These are phyloP conservation scores for Ondatra zibethicus DNA, from an alignment of 2,113 vertebrate species.

Conservation along the genomic window DNA sequence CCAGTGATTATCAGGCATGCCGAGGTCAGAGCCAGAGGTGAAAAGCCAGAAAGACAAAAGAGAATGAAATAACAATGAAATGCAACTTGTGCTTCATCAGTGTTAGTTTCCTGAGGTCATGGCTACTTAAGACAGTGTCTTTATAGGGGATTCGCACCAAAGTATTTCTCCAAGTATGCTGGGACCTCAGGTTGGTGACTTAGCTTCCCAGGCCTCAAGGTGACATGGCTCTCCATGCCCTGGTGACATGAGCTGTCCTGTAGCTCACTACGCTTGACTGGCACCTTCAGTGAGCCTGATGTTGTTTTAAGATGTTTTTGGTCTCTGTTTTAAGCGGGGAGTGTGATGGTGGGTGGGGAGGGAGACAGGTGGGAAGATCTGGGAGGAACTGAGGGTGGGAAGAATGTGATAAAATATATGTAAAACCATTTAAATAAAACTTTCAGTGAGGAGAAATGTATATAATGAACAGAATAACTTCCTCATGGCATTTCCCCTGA, in stretches of 20 bases:
- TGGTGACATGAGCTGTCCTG: neutral
- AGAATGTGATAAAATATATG: neutral
- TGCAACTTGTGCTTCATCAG: neutral
- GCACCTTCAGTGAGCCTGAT: neutral
- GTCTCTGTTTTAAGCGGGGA: neutral
- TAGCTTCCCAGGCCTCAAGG: neutral
- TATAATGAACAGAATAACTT: neutral
- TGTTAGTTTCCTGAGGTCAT: neutral
- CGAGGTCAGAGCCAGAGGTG: neutral
- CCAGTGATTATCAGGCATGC: neutral
- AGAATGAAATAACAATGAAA: neutral
- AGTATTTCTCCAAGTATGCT: neutral
- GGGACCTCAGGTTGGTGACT: neutral
- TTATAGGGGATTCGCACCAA: neutral
- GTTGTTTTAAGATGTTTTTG: constrained; percentile 2
- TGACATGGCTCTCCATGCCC: neutral
- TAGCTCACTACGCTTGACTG: neutral
- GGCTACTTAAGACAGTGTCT: neutral
- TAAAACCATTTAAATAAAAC: neutral
- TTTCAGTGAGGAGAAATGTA: neutral
- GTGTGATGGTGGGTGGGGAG: neutral
- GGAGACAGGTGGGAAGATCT: neutral
- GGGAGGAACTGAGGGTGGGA: neutral
- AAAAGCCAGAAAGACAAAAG: neutral
- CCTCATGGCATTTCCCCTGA: neutral